A percentile compares a stretch with the other conserved stretches of the same genome.
These are phyloP conservation scores for Borostomias antarcticus DNA, from an alignment of 2,797 vertebrate genomes.

Conservation along the genomic window DNA sequence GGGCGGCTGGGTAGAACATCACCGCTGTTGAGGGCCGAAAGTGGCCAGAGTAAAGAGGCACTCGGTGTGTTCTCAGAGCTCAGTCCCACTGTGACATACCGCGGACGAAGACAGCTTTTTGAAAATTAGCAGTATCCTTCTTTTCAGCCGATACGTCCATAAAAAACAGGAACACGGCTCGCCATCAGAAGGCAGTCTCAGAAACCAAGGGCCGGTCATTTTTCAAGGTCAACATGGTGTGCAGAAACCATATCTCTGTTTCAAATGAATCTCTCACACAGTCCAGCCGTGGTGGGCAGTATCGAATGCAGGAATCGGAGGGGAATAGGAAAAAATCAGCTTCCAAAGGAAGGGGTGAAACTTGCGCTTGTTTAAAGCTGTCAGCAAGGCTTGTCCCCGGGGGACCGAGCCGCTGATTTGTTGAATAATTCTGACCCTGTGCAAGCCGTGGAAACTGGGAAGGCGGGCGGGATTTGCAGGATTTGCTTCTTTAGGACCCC, in stretches of 20 bases:
- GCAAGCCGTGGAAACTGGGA: conserved; percentile 64
- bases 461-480: conserved; percentile 69
- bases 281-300: conserved; percentile 47
- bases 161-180: conserved; percentile 14
- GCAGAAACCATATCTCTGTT: conserved; percentile 51
- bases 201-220: conserved; percentile 31
- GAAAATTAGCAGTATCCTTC: conserved; percentile 36
- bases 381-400: conserved; percentile 68
- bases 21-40: conserved; percentile 20
- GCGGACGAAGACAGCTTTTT: conserved; percentile 16
- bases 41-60: conserved; percentile 33
- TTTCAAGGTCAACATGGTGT: conserved; percentile 34
- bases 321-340: conserved; percentile 57
- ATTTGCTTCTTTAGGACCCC: conserved; percentile 68
- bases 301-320: conserved; percentile 62
- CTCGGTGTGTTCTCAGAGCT: conserved; percentile 23
- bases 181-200: conserved; percentile 18
- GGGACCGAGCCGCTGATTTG: conserved; percentile 76
- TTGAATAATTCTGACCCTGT: conserved; percentile 81
- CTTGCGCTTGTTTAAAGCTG: conserved; percentile 81
- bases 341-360: conserved; percentile 71
- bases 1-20: conserved; percentile 48
- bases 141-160: conserved; percentile 31
- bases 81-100: conserved; percentile 12
- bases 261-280: conserved; percentile 53